These are phyloP conservation scores for Felis catus DNA, from an alignment of 2,113 vertebrate genomes.

Conservation along the genomic window DNA sequence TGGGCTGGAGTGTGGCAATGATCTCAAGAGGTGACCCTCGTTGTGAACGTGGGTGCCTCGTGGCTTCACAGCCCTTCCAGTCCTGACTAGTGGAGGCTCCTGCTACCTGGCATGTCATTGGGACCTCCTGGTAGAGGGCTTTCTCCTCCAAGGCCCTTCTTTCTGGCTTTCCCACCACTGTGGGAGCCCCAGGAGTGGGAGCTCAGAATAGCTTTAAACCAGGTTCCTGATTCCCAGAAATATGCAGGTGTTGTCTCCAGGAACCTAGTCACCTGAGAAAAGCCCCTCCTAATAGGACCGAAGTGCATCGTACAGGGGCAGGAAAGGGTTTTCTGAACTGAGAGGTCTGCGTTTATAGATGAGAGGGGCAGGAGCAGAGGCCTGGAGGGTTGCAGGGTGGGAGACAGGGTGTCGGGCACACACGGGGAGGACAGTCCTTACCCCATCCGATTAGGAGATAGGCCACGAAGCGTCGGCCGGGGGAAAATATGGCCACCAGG, in stretches of 20 bases:
- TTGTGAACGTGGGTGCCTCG: fast-evolving
- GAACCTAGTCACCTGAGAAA: background rate
- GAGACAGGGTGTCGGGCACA: fast-evolving
- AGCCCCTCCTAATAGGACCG: background rate
- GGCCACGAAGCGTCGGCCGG: conserved; percentile 86
- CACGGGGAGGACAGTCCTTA: conserved; percentile 71
- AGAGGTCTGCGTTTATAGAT: fast-evolving
- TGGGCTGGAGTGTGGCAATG: fast-evolving
- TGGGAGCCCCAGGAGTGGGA: too few relatives aligned
- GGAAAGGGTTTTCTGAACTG: background rate
- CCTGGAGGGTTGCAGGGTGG: background rate
- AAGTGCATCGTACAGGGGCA: fast-evolving
- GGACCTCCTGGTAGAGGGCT: background rate
- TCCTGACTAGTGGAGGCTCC: background rate
- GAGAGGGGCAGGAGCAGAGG: background rate
- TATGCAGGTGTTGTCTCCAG: too few relatives aligned
- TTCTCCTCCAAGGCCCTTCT: background rate
- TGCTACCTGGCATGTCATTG: fast-evolving
- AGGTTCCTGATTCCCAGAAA: background rate
- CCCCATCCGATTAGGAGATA: conserved; percentile 96
- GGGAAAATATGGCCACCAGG: conserved; percentile 89
- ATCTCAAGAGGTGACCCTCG: background rate
- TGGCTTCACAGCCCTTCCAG: background rate
- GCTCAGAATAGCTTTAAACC: background rate
- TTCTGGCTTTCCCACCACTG: fast-evolving